phyloP scores from a whole-genome alignment of 2,113 vertebrate genomes.

The Dascyllus trimaculatus region DNA sequence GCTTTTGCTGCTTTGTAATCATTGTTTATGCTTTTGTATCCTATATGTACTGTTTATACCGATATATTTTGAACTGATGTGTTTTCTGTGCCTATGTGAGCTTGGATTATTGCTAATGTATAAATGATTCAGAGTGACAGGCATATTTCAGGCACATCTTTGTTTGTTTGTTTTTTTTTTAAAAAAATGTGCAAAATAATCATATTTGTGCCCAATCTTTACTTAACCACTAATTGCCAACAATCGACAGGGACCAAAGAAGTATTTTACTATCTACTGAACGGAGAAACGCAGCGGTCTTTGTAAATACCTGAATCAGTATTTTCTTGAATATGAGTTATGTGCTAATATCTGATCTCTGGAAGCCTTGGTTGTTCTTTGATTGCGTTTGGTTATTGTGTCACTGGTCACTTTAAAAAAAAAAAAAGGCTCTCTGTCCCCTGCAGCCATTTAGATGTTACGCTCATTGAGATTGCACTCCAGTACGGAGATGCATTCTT shows the following conservation, averaged over 20 bases:
- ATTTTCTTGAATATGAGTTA: slow-evolving; percentile 58
- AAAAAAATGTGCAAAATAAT: slow-evolving; percentile 30
- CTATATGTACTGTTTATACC: slow-evolving; percentile 40
- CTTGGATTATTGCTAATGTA: slow-evolving; percentile 58
- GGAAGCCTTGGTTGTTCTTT: slow-evolving; percentile 64
- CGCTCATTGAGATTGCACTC: slow-evolving; percentile 10
- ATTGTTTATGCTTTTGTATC: slow-evolving; percentile 50
- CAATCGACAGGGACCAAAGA: slow-evolving; percentile 81
- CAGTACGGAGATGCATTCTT: slow-evolving; percentile 31
- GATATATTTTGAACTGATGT: slow-evolving; percentile 35
- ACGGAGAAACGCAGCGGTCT: slow-evolving; percentile 60
- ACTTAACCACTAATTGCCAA: slow-evolving; percentile 64
- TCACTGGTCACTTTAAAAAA: slow-evolving; percentile 86
- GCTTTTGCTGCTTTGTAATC: slow-evolving; percentile 62
- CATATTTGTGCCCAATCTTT: slow-evolving; percentile 37
- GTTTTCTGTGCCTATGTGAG: slow-evolving; percentile 68
- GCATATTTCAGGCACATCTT: slow-evolving; percentile 51
- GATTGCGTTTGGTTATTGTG: slow-evolving; percentile 72
- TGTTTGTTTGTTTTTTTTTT: slow-evolving; percentile 19
- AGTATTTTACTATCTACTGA: slow-evolving; percentile 70
- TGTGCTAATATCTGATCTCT: slow-evolving; percentile 64
- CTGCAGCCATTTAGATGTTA: slow-evolving; percentile 44
- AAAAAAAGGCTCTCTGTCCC: slow-evolving; percentile 65
- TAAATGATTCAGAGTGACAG: slow-evolving; percentile 70
- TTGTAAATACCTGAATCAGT: slow-evolving; percentile 77